Evolutionary conservation across 2,113 vertebrate genomes (phyloP), one percentile per base, ranked within the genome.

Genomic region (Panthera uncia): DNA sequence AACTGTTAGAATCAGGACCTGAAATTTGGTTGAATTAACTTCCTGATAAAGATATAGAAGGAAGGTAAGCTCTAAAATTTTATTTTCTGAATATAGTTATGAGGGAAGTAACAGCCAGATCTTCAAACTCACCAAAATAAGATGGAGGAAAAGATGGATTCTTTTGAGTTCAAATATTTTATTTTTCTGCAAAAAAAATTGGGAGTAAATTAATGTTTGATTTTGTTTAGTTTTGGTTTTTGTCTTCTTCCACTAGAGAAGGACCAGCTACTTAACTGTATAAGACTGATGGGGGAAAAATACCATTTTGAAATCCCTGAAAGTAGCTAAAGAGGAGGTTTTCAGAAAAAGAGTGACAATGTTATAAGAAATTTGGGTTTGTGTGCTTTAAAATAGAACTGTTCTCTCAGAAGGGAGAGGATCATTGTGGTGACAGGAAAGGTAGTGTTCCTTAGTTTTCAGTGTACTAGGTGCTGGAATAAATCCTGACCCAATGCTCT

Each of bases 81-180:
- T 63, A 88, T 73, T 85, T 97, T 79, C 50, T 96, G 85, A 89
- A 88, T 85, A 55, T 14, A 79, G n/a, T 82, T 31, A 78, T 74
- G 18, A 87, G 25, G 10, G 7, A 91, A 83, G 33, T 85, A 3
- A 89, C 14, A 88, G 50, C 27, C 5, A 38, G 16, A 78, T 81
- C 12, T 50, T 91, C 68, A 79, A 85, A 71, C 1, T 57, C 9
- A 48, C 61, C 36, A 45, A 85, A 87, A 91, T 84, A 71, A 91
- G 25, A 78, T 61, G 19, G 25, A 52, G 9, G 11, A 68, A 71
- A 82, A 83, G 3, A 57, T 19, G 79, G 15, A 73, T 66, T 52
- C 19, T 74, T 41, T 78, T n/a, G 19, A 76, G 10, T 84, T 83
- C 23, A 88, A 85, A 66, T 29, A 90, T 41, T 45, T 63, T 63